These are phyloP conservation scores for Gadopsis bispinosus DNA, from an alignment of 2,797 vertebrate genomes.

Conservation along the genomic window DNA sequence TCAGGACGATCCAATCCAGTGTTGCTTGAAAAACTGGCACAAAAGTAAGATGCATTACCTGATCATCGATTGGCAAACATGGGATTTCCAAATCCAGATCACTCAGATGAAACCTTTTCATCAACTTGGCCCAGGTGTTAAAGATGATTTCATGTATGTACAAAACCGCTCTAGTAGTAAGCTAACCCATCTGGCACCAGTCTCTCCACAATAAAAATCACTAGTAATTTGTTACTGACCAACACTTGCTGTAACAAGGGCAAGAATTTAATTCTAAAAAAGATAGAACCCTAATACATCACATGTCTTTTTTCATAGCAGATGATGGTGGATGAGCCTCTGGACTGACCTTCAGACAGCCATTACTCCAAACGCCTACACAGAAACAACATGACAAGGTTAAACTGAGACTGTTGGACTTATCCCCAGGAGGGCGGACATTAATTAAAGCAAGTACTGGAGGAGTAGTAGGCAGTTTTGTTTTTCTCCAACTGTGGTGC, in stretches of 20 bases:
- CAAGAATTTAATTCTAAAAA: background rate
- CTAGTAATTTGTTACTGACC: background rate
- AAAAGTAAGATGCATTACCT: too few species aligned
- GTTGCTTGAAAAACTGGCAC: too few species aligned
- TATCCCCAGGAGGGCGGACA: background rate
- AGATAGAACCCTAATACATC: background rate
- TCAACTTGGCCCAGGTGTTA: background rate
- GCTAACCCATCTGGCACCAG: background rate
- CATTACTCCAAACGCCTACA: background rate
- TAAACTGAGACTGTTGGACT: slow-evolving; percentile 10
- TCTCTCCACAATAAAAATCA: background rate
- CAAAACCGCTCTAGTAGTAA: background rate
- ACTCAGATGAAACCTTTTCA: too few species aligned
- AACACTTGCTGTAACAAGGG: background rate
- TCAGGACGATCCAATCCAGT: too few species aligned
- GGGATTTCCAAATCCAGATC: too few species aligned
- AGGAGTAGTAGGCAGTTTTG: background rate
- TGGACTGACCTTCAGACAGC: background rate
- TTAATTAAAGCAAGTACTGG: slow-evolving; percentile 33
- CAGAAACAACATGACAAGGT: slow-evolving; percentile 4
- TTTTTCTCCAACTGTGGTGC: background rate
- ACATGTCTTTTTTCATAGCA: background rate
- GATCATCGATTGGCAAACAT: too few species aligned
- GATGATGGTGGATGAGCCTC: slow-evolving; percentile 3
- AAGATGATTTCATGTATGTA: background rate